phyloP scores from a whole-genome alignment of 2,113 vertebrate genomes.

The Sisor rabdophorus region DNA sequence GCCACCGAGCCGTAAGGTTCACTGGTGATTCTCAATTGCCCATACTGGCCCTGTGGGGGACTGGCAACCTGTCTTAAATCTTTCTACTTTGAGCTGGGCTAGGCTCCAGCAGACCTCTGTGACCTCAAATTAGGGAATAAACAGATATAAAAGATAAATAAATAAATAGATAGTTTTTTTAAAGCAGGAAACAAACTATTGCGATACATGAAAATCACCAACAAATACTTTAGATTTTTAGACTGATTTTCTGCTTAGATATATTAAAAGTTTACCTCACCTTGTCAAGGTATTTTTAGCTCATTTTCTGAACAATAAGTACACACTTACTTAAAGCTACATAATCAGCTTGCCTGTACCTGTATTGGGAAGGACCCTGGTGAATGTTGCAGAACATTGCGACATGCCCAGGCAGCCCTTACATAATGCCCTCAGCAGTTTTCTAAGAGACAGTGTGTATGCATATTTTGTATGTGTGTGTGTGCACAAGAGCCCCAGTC shows the following conservation, averaged over 20 bases:
- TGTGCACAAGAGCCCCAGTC: constrained; percentile 29
- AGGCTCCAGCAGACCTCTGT: too few species aligned
- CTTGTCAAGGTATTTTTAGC: background rate
- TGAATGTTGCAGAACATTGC: constrained; percentile 27
- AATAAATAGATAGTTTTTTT: too few species aligned
- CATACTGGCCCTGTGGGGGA: too few species aligned
- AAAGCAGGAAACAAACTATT: background rate
- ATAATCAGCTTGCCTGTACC: background rate
- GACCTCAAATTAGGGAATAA: too few species aligned
- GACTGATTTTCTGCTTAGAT: background rate
- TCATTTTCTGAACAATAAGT: background rate
- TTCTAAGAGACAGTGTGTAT: constrained; percentile 18
- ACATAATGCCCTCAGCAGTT: constrained; percentile 33
- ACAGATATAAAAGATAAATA: too few species aligned
- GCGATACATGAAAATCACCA: background rate
- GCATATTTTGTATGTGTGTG: background rate
- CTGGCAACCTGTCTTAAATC: too few species aligned
- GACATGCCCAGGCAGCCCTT: constrained; percentile 25
- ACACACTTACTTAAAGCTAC: constrained; percentile 7
- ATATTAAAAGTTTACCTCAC: background rate
- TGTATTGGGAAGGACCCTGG: constrained; percentile 1
- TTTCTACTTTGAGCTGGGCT: too few species aligned
- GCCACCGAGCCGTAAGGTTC: too few species aligned
- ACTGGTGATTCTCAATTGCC: too few species aligned
- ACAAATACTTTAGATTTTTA: background rate